These are phyloP conservation scores for Megastigmus dorsalis DNA, from an alignment of 2,888 invertebrate species.

Conservation along the genomic window DNA sequence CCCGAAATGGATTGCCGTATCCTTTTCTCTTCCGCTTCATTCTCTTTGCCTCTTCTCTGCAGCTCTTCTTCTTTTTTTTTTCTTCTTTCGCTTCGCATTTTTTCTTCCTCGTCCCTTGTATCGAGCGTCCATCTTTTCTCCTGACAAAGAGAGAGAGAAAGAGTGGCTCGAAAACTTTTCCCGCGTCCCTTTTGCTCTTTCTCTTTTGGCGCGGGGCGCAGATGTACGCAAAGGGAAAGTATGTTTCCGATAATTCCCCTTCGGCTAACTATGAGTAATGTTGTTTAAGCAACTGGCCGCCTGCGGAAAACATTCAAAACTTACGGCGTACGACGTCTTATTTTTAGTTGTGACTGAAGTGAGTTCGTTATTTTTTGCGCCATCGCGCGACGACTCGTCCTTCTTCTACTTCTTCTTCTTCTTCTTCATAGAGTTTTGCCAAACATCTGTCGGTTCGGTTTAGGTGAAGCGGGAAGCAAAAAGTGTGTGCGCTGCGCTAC, in stretches of 20 bases:
- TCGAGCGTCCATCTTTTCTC: constrained; percentile 23
- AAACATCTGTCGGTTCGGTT: too few species aligned
- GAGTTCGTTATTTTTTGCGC: constrained; percentile 23
- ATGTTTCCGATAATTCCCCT: constrained; percentile 22
- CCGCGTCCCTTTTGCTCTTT: neutral
- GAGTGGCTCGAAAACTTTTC: constrained; percentile 18
- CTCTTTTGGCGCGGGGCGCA: neutral
- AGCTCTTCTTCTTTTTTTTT: neutral
- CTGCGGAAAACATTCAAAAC: constrained; percentile 18
- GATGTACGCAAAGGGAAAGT: neutral
- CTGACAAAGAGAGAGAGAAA: constrained; percentile 17
- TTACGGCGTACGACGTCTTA: neutral
- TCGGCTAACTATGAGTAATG: constrained; percentile 43
- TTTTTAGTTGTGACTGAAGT: constrained; percentile 8
- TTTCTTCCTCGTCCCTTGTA: constrained; percentile 7
- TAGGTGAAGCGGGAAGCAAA: too few species aligned
- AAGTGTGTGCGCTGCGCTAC: too few species aligned
- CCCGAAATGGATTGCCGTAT: constrained; percentile 35
- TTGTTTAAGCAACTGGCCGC: constrained; percentile 23
- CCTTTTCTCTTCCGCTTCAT: neutral
- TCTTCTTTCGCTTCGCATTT: neutral
- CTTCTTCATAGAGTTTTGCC: too few species aligned
- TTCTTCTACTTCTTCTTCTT: too few species aligned
- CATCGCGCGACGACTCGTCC: too few species aligned
- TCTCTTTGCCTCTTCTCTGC: neutral